Base-by-base conservation (phyloP, 2,797 vertebrate genomes). In the Anniella stebbinsi region DNA sequence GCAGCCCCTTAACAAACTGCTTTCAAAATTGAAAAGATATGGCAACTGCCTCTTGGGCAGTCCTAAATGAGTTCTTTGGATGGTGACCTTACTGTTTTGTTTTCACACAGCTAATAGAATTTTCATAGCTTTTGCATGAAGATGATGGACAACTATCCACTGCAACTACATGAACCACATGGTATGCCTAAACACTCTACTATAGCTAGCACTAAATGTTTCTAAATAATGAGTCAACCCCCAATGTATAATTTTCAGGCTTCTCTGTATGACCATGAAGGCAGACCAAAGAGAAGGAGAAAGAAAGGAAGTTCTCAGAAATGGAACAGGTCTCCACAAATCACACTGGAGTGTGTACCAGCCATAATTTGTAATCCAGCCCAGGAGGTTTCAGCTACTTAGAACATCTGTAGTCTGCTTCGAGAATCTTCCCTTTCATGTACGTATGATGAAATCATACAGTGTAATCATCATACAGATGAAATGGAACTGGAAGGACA, bases 401-500 rank as follows among this genome's bases (percentile, higher is more conserved):
- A 38, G 28, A 86, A 60, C 13, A 60, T 25, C 45, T 67, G 23
- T 17, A 48, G 18, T 36, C 36, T 33, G 25, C 13, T 86, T 73
- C 60, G 51, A 38, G 54, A 57, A 63, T 60, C 36, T 75, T 75
- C 23, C 36, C 15, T 84, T 84, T 25, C 12, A 4, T 30, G 36
- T 38, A 75, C 11, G 38, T 41, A 75, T 30, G 15, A 36, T 25
- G 60, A 63, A 63, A 63, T 63, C 57, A 60, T 38, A 54, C 69
- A 72, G 57, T 18, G 69, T 54, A n/a, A 8, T 15, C 60, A 63
- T 63, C 75, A 4, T 66, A 60, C 45, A 66, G 57, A 41, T 67
- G 33, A 66, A 45, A 75, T 36, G 38, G 88, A 87, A 88, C 25
- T 0, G 0, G 67, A 54, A 41, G 21, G 12, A 5, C 7, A 57